phyloP scores from a whole-genome alignment of 2,888 invertebrate species.

The Chrysolina oricalcia region DNA sequence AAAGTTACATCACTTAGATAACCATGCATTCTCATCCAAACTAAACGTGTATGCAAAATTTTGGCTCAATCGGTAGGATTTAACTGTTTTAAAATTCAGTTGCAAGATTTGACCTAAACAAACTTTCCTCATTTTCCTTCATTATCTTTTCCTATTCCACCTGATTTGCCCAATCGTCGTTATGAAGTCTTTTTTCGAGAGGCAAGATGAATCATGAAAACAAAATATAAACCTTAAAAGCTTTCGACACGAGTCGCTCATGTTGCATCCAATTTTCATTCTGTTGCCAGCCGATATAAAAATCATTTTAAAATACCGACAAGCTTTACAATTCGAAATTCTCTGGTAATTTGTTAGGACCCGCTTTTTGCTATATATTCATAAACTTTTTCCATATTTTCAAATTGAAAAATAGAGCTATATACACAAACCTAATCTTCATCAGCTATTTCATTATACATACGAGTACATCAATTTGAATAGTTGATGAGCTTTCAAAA shows the following conservation, averaged over 20 bases:
- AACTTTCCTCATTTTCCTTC: too few species aligned
- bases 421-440: constrained; percentile 48
- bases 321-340: constrained; percentile 19
- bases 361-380: constrained; percentile 24
- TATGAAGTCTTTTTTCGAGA: too few species aligned
- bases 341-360: constrained; percentile 7
- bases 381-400: constrained; percentile 31
- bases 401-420: constrained; percentile 43
- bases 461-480: constrained; percentile 44
- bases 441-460: constrained; percentile 45
- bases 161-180: too few species aligned
- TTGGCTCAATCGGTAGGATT: too few species aligned
- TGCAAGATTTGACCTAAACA: too few species aligned
- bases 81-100: too few species aligned
- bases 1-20: too few species aligned
- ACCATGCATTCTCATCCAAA: too few species aligned
- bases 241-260: neutral
- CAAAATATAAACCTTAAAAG: neutral
- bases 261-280: constrained; percentile 9
- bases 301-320: constrained; percentile 14
- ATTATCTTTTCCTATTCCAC: neutral
- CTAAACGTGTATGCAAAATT: too few species aligned
- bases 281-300: constrained; percentile 14
- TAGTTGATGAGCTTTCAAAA: constrained; percentile 48
- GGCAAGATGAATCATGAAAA: too few species aligned